These are phyloP conservation scores for Ptyas mucosa DNA, from an alignment of 2,113 vertebrate genomes.

Conservation along the genomic window DNA sequence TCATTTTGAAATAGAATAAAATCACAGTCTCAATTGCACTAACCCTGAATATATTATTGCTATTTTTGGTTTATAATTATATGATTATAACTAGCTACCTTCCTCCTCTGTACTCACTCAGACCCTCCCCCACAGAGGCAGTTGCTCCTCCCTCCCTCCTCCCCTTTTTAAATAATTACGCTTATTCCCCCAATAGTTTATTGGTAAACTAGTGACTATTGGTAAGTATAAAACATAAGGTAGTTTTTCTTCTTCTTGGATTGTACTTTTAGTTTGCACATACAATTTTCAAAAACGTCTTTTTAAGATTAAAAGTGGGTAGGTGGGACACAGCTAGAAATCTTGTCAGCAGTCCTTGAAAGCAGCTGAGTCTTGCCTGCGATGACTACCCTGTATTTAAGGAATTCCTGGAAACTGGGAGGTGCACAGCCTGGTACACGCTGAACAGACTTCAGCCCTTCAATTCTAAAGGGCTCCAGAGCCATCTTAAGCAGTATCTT, in stretches of 20 bases:
- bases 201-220: neutral
- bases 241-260: neutral
- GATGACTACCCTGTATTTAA: neutral
- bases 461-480: neutral
- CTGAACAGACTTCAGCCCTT: neutral
- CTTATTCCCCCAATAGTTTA: neutral
- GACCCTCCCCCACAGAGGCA: no score
- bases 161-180: neutral
- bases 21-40: no score
- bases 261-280: neutral
- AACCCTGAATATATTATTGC: no score
- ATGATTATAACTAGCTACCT: no score
- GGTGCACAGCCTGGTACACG: neutral
- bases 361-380: neutral
- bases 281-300: neutral
- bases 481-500: neutral
- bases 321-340: neutral
- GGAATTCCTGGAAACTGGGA: neutral
- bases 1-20: no score
- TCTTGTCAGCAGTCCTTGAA: neutral
- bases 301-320: neutral
- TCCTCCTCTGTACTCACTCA: no score
- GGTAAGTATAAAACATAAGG: neutral
- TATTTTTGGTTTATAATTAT: no score
- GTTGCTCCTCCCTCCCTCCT: no score